These are phyloP conservation scores for Myathropa florea DNA, from an alignment of 2,888 invertebrate species.

Conservation along the genomic window DNA sequence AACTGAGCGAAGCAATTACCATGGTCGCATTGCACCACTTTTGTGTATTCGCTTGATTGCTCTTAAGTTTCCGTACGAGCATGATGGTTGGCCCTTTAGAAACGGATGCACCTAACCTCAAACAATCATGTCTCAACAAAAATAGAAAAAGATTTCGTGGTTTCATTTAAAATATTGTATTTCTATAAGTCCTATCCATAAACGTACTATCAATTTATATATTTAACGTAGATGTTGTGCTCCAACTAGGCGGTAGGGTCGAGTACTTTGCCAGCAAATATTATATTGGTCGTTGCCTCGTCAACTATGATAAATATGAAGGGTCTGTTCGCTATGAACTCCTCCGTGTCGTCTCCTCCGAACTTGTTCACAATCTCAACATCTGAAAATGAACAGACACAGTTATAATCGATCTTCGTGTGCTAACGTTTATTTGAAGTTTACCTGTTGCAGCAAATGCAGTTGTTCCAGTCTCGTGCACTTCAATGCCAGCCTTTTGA, in stretches of 20 bases:
- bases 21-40: too few relatives aligned
- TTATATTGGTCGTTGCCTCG: slow-evolving; percentile 86
- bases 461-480: slow-evolving; percentile 88
- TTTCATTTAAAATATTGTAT: not conserved
- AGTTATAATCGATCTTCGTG: not conserved
- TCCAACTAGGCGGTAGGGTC: slow-evolving; percentile 82
- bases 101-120: too few relatives aligned
- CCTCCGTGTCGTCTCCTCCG: slow-evolving; percentile 83
- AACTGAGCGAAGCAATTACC: too few relatives aligned
- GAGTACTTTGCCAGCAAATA: slow-evolving; percentile 88
- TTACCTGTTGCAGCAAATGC: slow-evolving; percentile 85
- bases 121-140: not conserved
- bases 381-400: slow-evolving; percentile 79
- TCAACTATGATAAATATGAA: slow-evolving; percentile 92
- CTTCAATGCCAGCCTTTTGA: slow-evolving; percentile 89
- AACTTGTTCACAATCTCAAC: slow-evolving; percentile 87
- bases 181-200: not conserved
- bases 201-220: not conserved
- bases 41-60: too few relatives aligned
- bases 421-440: slow-evolving; percentile 72
- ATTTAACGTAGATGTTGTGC: not conserved
- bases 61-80: too few relatives aligned
- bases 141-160: not conserved
- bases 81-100: too few relatives aligned
- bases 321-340: slow-evolving; percentile 87